Evolutionary conservation across 2,113 vertebrate species (phyloP).

Genomic region (Pseudonaja textilis): DNA sequence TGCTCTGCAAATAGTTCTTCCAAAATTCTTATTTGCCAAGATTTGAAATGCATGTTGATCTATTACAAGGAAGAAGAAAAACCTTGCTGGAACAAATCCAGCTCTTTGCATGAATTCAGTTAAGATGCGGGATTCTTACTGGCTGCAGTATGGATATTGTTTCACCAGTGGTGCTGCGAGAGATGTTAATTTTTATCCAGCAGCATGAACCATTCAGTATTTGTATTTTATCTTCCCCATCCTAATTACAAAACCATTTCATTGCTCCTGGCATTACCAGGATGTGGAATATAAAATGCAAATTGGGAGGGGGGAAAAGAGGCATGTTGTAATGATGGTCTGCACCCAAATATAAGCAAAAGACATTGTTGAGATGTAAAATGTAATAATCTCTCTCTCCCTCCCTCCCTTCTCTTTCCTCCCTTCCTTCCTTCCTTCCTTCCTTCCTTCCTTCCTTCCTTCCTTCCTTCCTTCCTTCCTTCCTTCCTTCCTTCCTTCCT

Average conservation of each 20-base stretch:
- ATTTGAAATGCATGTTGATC: slow-evolving; percentile 6
- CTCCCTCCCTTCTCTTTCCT: background rate
- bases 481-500: background rate
- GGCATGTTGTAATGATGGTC: background rate
- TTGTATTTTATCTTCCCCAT: slow-evolving; percentile 20
- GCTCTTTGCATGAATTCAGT: slow-evolving; percentile 20
- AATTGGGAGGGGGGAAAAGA: background rate
- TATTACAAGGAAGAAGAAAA: slow-evolving; percentile 2
- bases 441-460: background rate
- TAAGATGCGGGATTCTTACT: slow-evolving; percentile 1
- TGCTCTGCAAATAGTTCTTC: background rate
- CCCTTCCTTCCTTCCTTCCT: background rate
- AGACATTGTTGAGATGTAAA: background rate
- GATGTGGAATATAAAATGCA: background rate
- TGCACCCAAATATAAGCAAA: background rate
- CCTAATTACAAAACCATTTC: background rate
- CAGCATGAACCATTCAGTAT: background rate
- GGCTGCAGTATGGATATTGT: background rate
- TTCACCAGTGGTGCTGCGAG: background rate
- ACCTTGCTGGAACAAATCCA: slow-evolving; percentile 6
- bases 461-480: background rate
- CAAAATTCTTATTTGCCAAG: background rate
- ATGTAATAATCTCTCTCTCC: too few relatives aligned
- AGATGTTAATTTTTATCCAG: slow-evolving; percentile 27
- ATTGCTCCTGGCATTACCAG: background rate